phyloP scores from a whole-genome alignment of 1,140 invertebrate species.

The Drosophila sulfurigaster region DNA sequence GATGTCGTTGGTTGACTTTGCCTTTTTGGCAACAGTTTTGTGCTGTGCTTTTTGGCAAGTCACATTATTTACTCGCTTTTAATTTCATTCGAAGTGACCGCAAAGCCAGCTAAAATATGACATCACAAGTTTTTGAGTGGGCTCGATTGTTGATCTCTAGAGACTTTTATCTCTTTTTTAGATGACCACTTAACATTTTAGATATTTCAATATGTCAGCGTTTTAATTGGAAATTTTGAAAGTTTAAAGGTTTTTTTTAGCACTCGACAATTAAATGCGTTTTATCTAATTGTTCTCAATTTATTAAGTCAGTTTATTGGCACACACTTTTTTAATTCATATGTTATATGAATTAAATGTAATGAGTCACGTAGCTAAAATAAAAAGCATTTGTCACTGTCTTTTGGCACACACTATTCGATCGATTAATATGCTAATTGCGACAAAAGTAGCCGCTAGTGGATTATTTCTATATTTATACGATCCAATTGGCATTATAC shows the following conservation, averaged over 20 bases:
- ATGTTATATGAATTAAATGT: not conserved
- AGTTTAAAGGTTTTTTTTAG: not conserved
- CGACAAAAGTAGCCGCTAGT: constrained; percentile 1
- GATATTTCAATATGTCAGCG: not conserved
- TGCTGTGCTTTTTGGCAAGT: constrained; percentile 37
- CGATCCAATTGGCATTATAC: not conserved
- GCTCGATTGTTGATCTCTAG: constrained; percentile 41
- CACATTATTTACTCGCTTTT: constrained; percentile 67
- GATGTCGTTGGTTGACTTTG: constrained; percentile 15
- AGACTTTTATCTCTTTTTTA: constrained; percentile 4
- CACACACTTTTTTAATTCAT: not conserved
- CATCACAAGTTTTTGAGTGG: constrained; percentile 69
- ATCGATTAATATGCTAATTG: constrained; percentile 14
- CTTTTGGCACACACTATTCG: constrained; percentile 13
- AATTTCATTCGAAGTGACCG: constrained; percentile 46
- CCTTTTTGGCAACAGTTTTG: constrained; percentile 24
- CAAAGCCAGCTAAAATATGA: constrained; percentile 60
- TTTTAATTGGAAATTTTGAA: not conserved
- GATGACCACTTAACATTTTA: constrained; percentile 5
- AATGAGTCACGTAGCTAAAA: constrained; percentile 1
- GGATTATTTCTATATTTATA: constrained; percentile 51
- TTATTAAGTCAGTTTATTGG: not conserved
- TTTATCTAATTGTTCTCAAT: not conserved
- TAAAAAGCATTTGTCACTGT: not conserved
- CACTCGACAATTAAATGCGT: not conserved